Conservation (phyloP, 2,113 vertebrate species). For the Lampris incognitus region DNA sequence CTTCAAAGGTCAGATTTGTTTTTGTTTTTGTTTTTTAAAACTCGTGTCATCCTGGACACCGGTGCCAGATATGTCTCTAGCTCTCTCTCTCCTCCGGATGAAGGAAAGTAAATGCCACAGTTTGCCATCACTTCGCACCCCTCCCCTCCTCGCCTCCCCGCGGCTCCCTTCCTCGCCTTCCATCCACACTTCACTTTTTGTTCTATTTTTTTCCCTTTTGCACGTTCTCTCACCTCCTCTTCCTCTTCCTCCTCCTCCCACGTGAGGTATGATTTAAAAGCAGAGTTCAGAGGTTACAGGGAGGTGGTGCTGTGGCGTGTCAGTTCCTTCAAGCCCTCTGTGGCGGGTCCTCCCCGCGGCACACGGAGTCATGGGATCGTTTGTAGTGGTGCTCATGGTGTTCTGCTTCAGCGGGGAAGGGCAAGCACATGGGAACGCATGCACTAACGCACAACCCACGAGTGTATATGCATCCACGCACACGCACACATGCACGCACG, state of each 20-base stretch:
- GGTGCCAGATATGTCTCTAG: constrained; percentile 24
- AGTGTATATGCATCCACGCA: neutral
- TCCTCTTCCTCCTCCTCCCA: neutral
- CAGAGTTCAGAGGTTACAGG: too few species aligned
- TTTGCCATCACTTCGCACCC: constrained; percentile 47
- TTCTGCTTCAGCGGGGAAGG: too few species aligned
- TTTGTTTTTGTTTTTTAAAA: neutral
- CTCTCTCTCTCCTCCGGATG: constrained; percentile 39
- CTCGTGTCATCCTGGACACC: constrained; percentile 32
- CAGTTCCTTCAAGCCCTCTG: neutral
- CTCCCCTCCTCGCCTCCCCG: neutral
- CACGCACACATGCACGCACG: neutral
- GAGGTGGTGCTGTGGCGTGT: neutral
- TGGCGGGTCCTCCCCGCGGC: too few species aligned
- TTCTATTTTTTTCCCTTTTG: neutral
- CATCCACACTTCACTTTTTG: neutral
- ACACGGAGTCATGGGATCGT: too few species aligned
- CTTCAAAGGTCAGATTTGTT: constrained; percentile 49
- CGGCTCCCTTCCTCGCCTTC: neutral
- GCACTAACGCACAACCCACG: neutral
- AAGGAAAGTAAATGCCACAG: constrained; percentile 37
- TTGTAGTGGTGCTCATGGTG: too few species aligned
- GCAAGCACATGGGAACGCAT: neutral
- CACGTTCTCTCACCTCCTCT: constrained; percentile 38
- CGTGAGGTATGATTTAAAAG: too few species aligned